A percentile compares a stretch with the other conserved stretches of the same genome.
phyloP scores from a whole-genome alignment of 2,888 invertebrate species.

The Xanthorhoe designata region DNA sequence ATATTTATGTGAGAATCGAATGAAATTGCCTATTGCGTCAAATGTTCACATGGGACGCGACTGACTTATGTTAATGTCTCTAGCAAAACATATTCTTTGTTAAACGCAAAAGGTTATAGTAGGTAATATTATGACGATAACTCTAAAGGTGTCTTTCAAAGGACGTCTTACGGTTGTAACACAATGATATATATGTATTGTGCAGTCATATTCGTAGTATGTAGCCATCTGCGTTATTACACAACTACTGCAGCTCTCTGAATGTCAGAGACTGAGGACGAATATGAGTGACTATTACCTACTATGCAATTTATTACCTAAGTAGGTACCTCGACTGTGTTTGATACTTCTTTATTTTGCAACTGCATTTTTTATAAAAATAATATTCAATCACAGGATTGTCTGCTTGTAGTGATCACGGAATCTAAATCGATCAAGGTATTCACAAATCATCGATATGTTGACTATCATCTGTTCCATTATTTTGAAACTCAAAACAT shows the following conservation, averaged over 20 bases:
- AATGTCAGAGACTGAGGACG: conserved; percentile 26
- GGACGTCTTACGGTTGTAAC: conserved; percentile 20
- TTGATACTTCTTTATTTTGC: not conserved
- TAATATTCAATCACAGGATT: no score
- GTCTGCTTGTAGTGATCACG: not conserved
- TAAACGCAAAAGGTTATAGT: not conserved
- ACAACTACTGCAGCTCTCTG: conserved; percentile 5
- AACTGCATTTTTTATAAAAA: no score
- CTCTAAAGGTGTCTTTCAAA: not conserved
- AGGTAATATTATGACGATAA: not conserved
- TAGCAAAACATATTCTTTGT: not conserved
- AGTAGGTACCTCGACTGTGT: not conserved
- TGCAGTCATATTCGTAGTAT: conserved; percentile 5
- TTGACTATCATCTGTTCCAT: not conserved
- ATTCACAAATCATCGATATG: not conserved
- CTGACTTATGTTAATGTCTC: not conserved
- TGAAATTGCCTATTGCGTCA: conserved; percentile 1
- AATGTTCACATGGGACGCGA: not conserved
- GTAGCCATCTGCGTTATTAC: not conserved
- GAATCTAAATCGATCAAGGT: not conserved
- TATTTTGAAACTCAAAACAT: not conserved
- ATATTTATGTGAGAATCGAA: not conserved
- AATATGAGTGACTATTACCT: conserved; percentile 2
- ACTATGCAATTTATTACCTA: not conserved
- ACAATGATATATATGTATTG: conserved; percentile 29